These are phyloP conservation scores for Hyperoodon ampullatus DNA, from an alignment of 2,113 vertebrate genomes.

Conservation along the genomic window DNA sequence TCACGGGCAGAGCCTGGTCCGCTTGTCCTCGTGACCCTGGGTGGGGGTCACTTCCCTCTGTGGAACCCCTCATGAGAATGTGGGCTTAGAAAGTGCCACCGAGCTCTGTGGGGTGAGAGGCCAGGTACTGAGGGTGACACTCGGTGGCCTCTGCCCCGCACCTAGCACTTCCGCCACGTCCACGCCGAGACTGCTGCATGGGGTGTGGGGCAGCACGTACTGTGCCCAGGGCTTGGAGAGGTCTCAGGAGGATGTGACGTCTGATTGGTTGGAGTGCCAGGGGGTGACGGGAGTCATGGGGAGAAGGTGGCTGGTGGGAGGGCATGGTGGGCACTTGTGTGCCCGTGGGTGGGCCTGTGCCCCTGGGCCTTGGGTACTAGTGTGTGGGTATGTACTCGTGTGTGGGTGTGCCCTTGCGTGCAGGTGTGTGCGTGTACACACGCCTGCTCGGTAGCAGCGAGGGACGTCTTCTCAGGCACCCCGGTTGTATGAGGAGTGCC, in stretches of 20 bases:
- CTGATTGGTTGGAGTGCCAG: neutral
- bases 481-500: accelerated
- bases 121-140: neutral
- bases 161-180: neutral
- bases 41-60: neutral
- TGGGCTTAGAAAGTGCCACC: too few species aligned
- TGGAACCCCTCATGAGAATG: neutral
- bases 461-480: neutral
- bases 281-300: neutral
- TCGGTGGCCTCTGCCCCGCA: too few species aligned
- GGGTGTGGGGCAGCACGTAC: neutral
- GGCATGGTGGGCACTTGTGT: neutral
- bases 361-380: too few species aligned
- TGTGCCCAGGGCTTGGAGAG: neutral
- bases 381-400: neutral
- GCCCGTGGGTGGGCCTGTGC: neutral
- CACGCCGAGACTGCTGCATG: neutral
- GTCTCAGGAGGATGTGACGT: neutral
- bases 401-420: neutral
- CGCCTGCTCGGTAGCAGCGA: neutral
- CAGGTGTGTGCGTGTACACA: too few species aligned
- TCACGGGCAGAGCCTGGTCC: too few species aligned
- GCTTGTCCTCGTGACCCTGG: neutral
- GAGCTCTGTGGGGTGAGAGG: neutral
- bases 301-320: neutral